phyloP scores from a whole-genome alignment of 1,140 invertebrate species.

The Macrocentrus cingulum region DNA sequence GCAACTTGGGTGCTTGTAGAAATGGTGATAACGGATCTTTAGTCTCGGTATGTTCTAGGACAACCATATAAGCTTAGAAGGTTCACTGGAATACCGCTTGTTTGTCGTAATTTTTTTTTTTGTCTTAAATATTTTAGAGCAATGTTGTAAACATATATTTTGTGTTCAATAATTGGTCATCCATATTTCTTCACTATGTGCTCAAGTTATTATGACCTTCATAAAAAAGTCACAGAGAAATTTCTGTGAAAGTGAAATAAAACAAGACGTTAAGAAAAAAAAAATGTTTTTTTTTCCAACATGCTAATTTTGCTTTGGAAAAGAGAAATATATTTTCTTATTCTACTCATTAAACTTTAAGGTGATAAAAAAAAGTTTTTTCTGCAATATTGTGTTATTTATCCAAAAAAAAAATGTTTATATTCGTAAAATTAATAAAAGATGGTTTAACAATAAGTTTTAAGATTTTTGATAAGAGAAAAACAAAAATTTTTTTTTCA shows the following conservation, averaged over 20 bases:
- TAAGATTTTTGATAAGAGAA: too few species aligned
- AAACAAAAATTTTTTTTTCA: too few species aligned
- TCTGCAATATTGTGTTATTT: too few species aligned
- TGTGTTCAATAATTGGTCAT: too few species aligned
- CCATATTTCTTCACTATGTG: not conserved
- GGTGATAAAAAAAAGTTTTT: too few species aligned
- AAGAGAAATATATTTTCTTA: too few species aligned
- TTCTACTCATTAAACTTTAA: too few species aligned
- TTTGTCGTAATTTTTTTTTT: conserved; percentile 19
- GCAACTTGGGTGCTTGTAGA: conserved; percentile 33
- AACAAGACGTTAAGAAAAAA: too few species aligned
- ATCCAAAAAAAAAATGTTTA: too few species aligned
- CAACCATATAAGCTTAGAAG: conserved; percentile 42
- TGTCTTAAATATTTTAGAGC: not conserved
- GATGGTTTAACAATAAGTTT: too few species aligned
- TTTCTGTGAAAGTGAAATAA: not conserved
- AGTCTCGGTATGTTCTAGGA: conserved; percentile 31
- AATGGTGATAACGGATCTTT: conserved; percentile 43
- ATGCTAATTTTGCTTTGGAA: too few species aligned
- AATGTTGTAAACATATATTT: conserved; percentile 6
- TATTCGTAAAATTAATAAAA: too few species aligned
- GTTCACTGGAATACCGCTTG: conserved; percentile 44
- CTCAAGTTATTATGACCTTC: not conserved
- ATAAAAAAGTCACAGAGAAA: not conserved
- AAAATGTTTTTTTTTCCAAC: not conserved